Evolutionary conservation across 2,113 vertebrate genomes (phyloP), one percentile per base, ranked within the genome.

Genomic region (Spheniscus mendiculus): DNA sequence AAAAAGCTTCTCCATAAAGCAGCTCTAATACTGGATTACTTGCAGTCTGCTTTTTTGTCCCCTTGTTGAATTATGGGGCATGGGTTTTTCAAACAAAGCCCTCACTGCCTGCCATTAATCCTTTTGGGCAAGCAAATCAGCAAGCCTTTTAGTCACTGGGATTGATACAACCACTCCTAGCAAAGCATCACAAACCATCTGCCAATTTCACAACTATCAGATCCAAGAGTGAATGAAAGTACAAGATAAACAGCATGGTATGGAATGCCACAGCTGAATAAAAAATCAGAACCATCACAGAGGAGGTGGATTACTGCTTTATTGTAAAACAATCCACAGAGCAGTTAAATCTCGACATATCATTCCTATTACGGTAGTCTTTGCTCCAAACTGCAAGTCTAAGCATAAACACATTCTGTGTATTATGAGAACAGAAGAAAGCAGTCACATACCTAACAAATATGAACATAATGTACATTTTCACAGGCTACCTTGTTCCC

Each of bases 71-170:
- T 97, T 88, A 93, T 6, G 42, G 84, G 89, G 92, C 91, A 93
- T 92, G 83, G 93, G 88, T 97, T 98, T 98, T 97, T 88, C 87
- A 95, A 97, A 96, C 90, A 98, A 97, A 97, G 95, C 89, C 84
- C 89, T 93, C 70, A 26, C 91, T 97, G 87, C 93, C 90, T 97
- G 84, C 66, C 94, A 94, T 98, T 98, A 98, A 98, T 97, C 96
- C 94, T 96, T 97, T 73, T 73, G 96, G 97, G 95, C 94, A 97
- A 97, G 97, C 98, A 98, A 98, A 97, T 97, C 97, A 97, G 90
- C 94, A 97, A 97, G 94, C 56, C 94, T 96, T 97, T 98, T 98
- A 96, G 98, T 98, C 97, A 38, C 88, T 38, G 56, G 76, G 96
- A 97, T 93, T 94, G 87, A 97, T 97, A 95, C 47, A 67, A 93